Evolutionary conservation across 2,113 vertebrate species (phyloP).

Genomic region (Alectura lathami): DNA sequence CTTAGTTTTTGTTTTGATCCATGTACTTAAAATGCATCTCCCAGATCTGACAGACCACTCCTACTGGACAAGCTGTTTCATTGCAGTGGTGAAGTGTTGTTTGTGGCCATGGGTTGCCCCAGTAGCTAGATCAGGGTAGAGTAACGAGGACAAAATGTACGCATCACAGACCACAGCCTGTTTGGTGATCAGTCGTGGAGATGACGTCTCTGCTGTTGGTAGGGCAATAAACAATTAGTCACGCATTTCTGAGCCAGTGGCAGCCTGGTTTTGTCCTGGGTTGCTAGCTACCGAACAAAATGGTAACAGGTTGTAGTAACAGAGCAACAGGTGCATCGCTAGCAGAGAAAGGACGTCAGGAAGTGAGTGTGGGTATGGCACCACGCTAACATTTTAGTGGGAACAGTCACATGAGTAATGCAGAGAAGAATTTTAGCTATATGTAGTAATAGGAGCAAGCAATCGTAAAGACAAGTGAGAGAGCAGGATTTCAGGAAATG

Average conservation of each 20-base stretch:
- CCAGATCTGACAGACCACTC: neutral
- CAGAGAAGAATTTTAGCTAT: neutral
- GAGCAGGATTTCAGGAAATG: neutral
- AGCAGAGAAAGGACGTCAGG: neutral
- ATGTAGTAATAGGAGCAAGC: neutral
- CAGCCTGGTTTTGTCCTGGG: neutral
- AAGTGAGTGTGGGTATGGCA: neutral
- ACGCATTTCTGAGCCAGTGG: neutral
- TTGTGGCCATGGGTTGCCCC: neutral
- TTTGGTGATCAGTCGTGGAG: neutral
- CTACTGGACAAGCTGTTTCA: neutral
- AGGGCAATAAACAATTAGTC: neutral
- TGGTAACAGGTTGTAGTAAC: neutral
- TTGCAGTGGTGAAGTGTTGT: neutral
- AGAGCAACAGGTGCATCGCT: neutral
- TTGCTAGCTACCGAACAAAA: neutral
- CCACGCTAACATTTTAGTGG: neutral
- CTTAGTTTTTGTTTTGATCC: neutral
- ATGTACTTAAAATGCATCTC: neutral
- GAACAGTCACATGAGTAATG: neutral
- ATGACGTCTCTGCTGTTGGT: neutral
- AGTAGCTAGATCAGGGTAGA: neutral
- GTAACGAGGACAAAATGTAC: neutral
- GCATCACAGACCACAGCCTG: neutral
- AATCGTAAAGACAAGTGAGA: neutral